Base-by-base conservation (phyloP, 2,113 vertebrate genomes). In the Okapia johnstoni region DNA sequence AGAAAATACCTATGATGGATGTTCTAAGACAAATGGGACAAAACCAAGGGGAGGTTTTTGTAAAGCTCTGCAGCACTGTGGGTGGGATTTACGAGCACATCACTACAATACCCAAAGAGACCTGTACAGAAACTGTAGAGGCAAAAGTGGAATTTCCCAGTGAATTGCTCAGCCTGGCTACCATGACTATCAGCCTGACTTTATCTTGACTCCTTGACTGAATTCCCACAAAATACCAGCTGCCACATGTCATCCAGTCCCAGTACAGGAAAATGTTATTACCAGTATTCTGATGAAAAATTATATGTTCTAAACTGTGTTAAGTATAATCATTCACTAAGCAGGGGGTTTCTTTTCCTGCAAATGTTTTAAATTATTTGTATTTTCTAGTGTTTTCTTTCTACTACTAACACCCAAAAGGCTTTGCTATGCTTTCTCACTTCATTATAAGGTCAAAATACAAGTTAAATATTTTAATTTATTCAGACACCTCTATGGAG, bases 1-100 rank as follows among this genome's bases (percentile, higher is more conserved):
- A 96, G 80, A 94, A 86, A 95, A 83, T 94, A 85, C 89, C 43
- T 33, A 2, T 43, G 83, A 23, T 2, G 11, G 10, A 5, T 19
- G 23, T n/a, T 94, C 85, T 98, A 97, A 88, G 90, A 79, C 57
- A 7, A 8, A 14, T 1, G 50, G 46, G 46, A 4, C 2, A 2
- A 95, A 96, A 83, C 40, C 30, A 33, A 76, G 57, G 54, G 36
- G 61, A 97, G 94, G 98, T 97, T 98, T 98, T 94, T 97, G 98
- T 94, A 97, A 98, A 97, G 97, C 93, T 95, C 95, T 96, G 73
- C 60, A 96, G 14, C 94, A 97, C 87, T 70, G 98, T 98, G 98
- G 85, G 96, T 0, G 52, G 93, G 7, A 87, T 97, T 89, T 46
- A n/a, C 2, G 50, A 54, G 0, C 98, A 98, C 98, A 61, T 84